Percentiles rank a stretch among this genome's conserved stretches.
These are phyloP conservation scores for Drosophila aldrichi DNA, from an alignment of 2,888 invertebrate species.

Conservation along the genomic window DNA sequence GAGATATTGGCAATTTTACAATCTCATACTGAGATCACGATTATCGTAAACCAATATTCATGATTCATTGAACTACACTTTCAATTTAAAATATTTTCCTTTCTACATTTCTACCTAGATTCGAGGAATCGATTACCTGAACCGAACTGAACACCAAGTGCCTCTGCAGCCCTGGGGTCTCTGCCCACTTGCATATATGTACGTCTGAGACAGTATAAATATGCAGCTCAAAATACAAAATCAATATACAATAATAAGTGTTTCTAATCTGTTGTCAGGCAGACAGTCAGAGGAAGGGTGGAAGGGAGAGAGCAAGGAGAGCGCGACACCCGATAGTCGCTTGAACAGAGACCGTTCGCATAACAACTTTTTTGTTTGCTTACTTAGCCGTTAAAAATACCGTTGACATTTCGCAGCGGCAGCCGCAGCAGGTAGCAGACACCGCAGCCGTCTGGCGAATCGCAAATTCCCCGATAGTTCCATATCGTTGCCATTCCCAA, in stretches of 20 bases:
- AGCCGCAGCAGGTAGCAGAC: constrained; percentile 15
- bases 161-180: constrained; percentile 18
- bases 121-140: background rate
- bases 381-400: constrained; percentile 69
- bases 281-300: background rate
- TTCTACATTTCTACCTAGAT: no score
- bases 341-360: constrained; percentile 17
- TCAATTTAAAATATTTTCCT: no score
- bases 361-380: constrained; percentile 39
- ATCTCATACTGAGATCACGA: no score
- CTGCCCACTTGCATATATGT: constrained; percentile 50
- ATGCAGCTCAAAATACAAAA: constrained; percentile 56
- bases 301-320: background rate
- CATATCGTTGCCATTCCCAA: constrained; percentile 19
- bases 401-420: constrained; percentile 70
- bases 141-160: background rate
- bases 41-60: background rate
- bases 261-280: constrained; percentile 34
- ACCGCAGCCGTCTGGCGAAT: constrained; percentile 20
- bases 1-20: no score
- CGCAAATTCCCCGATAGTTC: constrained; percentile 32
- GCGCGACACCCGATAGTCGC: background rate
- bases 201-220: constrained; percentile 37
- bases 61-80: no score
- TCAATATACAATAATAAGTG: constrained; percentile 65